Evolutionary conservation across 2,797 vertebrate genomes (phyloP).

Genomic region (Cirrhinus molitorella): DNA sequence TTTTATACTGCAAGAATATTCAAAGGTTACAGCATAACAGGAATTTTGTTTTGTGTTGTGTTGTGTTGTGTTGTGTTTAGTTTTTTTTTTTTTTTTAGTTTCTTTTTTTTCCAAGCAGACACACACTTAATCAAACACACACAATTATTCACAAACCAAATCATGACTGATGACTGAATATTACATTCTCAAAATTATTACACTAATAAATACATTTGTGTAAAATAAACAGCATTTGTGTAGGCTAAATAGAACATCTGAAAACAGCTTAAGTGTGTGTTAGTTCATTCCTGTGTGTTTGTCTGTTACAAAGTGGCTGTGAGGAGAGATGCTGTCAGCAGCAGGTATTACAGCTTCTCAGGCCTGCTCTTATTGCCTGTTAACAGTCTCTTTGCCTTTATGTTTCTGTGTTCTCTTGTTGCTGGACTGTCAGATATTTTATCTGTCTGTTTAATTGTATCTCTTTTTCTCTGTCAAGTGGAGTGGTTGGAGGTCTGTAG

Average conservation of each 20-base stretch:
- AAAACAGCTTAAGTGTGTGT: slow-evolving; percentile 15
- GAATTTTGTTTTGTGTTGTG: background rate
- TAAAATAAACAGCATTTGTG: background rate
- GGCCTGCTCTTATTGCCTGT: slow-evolving; percentile 24
- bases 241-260: slow-evolving; percentile 6
- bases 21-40: background rate
- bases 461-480: slow-evolving; percentile 29
- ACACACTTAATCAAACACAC: background rate
- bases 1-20: background rate
- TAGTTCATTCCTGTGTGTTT: background rate
- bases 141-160: slow-evolving; percentile 9
- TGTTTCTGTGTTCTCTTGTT: slow-evolving; percentile 23
- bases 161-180: background rate
- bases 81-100: no score
- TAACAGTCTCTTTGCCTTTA: slow-evolving; percentile 24
- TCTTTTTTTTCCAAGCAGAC: background rate
- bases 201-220: background rate
- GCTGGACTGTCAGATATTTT: slow-evolving; percentile 28
- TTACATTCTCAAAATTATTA: no score
- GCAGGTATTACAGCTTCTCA: slow-evolving; percentile 60
- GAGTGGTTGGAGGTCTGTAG: slow-evolving; percentile 35
- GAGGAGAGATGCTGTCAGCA: slow-evolving; percentile 67
- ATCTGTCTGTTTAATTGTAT: slow-evolving; percentile 26
- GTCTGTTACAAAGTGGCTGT: slow-evolving; percentile 49
- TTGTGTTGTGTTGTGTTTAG: no score